Evolutionary conservation across 2,888 invertebrate species (phyloP), one percentile per base, ranked within the genome.

Genomic region (Sceliomorpha sp.): DNA sequence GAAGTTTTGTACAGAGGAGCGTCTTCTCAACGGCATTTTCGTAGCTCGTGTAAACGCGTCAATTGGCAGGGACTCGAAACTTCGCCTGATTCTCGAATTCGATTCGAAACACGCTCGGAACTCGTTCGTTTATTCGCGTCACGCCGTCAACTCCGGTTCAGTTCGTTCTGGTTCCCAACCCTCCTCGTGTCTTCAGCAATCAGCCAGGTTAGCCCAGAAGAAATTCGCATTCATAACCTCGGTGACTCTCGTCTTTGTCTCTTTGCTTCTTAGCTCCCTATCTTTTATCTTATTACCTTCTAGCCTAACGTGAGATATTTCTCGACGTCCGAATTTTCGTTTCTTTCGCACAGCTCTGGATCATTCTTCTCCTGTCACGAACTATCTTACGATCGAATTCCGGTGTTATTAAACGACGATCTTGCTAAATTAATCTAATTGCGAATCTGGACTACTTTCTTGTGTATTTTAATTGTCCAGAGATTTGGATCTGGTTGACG

Each of bases 151-250:
- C 71, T 73, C 39, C 44, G 44, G 55, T 50, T 66, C 53, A 20
- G 50, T 55, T 71, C 70, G 58, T 64, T 67, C 67, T 58, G 56
- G 50, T 70, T 70, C 74, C 74, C 73, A 72, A 58, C 66, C 70
- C 72, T 56, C 44, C 56, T 60, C 63, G 51, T 62, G 71, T 64
- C 74, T 77, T 78, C 75, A 68, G 70, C 81, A 85, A 85, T 85
- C 82, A 84, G 74, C 67, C 53, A 69, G 67, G 73, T 71, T 70
- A 59, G 56, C 29, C 66, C 55, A 68, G 73, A 81, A 79, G 77
- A 80, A 81, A 82, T 86, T 85, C 81, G 76, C 80, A 86, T 86
- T 86, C 86, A 82, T 84, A 85, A 84, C 84, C 48, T 80, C 75
- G 76, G 56, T 58, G 60, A 74, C 75, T 56, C 44, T 39, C 50